phyloP scores from a whole-genome alignment of 2,113 vertebrate species.

The Deroptyus accipitrinus region DNA sequence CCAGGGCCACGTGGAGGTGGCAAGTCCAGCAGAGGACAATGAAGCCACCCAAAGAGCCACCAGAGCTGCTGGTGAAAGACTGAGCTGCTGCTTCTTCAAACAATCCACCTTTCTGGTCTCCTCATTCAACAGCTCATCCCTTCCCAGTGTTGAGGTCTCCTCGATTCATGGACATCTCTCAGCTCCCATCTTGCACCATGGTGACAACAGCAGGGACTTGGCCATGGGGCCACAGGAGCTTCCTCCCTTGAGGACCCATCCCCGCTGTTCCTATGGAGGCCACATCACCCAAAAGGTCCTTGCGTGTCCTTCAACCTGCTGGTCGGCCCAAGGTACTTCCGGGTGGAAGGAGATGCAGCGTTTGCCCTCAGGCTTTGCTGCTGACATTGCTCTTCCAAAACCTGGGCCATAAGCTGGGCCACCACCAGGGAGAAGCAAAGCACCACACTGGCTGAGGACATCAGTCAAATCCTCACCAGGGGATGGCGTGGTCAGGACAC shows the following conservation, averaged over 20 bases:
- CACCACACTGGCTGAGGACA: neutral
- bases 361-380: neutral
- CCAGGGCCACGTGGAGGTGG: neutral
- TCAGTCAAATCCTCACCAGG: neutral
- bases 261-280: neutral
- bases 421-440: neutral
- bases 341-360: neutral
- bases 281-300: neutral
- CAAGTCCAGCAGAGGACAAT: neutral
- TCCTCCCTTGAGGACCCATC: neutral
- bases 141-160: neutral
- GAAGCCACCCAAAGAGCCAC: neutral
- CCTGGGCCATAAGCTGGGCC: neutral
- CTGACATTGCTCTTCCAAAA: neutral
- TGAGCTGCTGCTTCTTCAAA: neutral
- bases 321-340: neutral
- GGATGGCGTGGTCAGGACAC: neutral
- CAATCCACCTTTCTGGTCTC: neutral
- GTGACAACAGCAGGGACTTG: fast-evolving
- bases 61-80: neutral
- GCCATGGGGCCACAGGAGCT: fast-evolving
- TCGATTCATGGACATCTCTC: fast-evolving
- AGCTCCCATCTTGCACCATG: fast-evolving
- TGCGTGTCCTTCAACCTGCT: neutral
- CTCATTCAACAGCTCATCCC: fast-evolving